These are phyloP conservation scores for Nylanderia fulva DNA, from an alignment of 1,140 invertebrate genomes.

Conservation along the genomic window DNA sequence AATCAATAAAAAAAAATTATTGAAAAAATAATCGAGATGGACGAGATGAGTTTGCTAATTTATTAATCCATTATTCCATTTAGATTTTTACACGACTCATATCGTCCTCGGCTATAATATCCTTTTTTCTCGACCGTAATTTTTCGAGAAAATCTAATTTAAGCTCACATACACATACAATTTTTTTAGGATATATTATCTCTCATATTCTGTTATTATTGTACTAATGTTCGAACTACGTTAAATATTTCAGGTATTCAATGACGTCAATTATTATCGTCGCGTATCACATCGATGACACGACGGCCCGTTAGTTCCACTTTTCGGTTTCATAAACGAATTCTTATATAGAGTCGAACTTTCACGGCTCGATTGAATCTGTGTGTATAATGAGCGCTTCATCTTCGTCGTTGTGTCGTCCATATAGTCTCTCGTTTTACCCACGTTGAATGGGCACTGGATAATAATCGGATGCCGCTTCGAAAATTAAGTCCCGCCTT, in stretches of 20 bases:
- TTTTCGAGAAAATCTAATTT: too few species aligned
- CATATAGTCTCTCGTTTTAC: conserved; percentile 25
- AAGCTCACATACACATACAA: too few species aligned
- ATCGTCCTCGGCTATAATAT: too few species aligned
- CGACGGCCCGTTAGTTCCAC: conserved; percentile 1
- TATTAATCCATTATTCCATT: not conserved
- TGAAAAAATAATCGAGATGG: not conserved
- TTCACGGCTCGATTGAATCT: conserved; percentile 45
- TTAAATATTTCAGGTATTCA: not conserved
- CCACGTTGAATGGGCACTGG: conserved; percentile 45
- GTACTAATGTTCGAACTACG: not conserved
- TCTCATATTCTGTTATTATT: not conserved
- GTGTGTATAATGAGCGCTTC: not conserved
- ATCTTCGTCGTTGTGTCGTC: conserved; percentile 42
- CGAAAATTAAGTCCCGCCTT: conserved; percentile 55
- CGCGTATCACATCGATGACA: not conserved
- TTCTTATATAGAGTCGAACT: not conserved
- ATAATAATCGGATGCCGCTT: conserved; percentile 56
- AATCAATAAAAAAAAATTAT: not conserved
- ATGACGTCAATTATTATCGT: not conserved
- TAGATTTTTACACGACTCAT: too few species aligned
- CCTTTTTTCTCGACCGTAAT: too few species aligned
- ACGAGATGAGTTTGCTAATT: not conserved
- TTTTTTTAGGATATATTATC: not conserved
- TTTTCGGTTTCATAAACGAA: conserved; percentile 32